Evolutionary conservation across 2,888 invertebrate species (phyloP), one percentile per base, ranked within the genome.

Genomic region (Drosophila suboccidentalis): DNA sequence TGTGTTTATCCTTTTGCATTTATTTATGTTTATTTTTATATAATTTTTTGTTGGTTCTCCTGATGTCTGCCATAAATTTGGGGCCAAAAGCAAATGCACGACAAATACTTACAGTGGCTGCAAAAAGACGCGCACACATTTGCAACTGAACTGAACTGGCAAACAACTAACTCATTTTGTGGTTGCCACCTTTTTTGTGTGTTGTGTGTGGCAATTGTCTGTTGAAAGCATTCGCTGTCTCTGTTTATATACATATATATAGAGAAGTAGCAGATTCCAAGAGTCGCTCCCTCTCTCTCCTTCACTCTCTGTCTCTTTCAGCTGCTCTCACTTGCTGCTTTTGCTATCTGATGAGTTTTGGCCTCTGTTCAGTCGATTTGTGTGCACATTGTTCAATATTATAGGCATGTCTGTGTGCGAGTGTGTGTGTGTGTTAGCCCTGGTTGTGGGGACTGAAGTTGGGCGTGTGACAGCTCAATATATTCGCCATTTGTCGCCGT

Each of bases 401-500:
- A 82, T 47, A 47, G 38, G 39, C 39, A 19, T 34, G 32, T 9
- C 4, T 19, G 29, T 32, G 11, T 3, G 38, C 10, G 13, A 32
- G 51, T 39, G 39, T 39, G 39, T 39, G 39, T 39, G 39, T 15
- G 61, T 43, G 43, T 29, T 26, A 26, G 26, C 26, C 32, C 49
- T 55, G 51, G 38, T 55, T 51, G 6, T 58, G 49, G 32, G 53
- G 57, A 39, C 50, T 64, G 68, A 66, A 71, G 74, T 58, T 81
- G 85, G 74, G 71, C 80, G 72, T 80, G 78, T 84, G 82, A 81
- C 87, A 86, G 84, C 85, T 89, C 74, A 85, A 90, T 87, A 86
- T 88, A 86, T 90, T 85, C 81, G 79, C 80, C 82, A 90, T 88
- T 89, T 84, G 89, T 87, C 86, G 86, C 88, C 88, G 68, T 80